Conservation (phyloP, 2,113 vertebrate species). For the Laticauda colubrina region DNA sequence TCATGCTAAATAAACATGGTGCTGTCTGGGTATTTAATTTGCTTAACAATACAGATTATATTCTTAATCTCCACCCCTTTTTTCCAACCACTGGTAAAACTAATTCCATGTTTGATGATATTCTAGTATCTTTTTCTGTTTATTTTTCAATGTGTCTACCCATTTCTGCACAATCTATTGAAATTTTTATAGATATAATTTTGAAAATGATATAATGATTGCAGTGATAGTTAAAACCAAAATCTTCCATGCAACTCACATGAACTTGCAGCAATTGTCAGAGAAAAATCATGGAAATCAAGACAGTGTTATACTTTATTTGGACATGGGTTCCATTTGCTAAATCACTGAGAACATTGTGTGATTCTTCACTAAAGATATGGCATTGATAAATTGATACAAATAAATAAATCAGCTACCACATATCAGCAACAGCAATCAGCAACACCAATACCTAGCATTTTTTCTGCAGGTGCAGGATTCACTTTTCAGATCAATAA, state of each 20-base stretch:
- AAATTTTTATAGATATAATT: neutral
- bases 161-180: no score
- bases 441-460: neutral
- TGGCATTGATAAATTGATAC: neutral
- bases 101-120: no score
- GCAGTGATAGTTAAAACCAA: neutral
- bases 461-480: neutral
- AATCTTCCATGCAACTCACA: neutral
- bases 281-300: neutral
- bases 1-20: no score
- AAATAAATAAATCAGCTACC: neutral
- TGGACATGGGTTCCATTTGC: neutral
- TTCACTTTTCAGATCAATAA: neutral
- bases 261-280: neutral
- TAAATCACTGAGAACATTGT: neutral
- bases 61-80: no score
- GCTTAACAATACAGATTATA: no score
- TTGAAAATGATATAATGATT: neutral
- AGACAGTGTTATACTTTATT: neutral
- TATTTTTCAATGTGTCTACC: no score
- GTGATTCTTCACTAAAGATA: neutral
- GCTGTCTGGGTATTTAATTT: no score
- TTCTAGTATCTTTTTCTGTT: no score
- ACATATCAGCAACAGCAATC: neutral
- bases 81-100: no score